These are phyloP conservation scores for Tachysurus fulvidraco DNA, from an alignment of 2,113 vertebrate genomes.

Conservation along the genomic window DNA sequence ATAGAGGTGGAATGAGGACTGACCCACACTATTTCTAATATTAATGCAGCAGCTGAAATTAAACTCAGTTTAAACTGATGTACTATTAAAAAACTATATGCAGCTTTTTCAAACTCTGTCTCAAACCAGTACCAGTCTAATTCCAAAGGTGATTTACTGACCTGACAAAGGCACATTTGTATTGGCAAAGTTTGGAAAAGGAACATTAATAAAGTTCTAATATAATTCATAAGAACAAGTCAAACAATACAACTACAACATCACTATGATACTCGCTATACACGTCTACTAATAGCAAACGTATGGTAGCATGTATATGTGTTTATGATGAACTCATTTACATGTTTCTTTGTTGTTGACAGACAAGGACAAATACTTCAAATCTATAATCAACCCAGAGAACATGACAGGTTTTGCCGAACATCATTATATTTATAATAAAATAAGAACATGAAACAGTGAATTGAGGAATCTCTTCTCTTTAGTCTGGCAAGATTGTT, in stretches of 20 bases:
- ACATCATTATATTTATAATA: too few species aligned
- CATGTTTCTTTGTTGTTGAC: background rate
- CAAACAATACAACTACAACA: background rate
- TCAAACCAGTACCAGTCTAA: background rate
- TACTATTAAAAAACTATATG: background rate
- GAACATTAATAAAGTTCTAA: background rate
- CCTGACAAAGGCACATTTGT: background rate
- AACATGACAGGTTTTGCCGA: background rate
- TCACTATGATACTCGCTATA: background rate
- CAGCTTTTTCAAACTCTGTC: background rate
- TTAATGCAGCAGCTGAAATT: conserved; percentile 24
- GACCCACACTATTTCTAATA: conserved; percentile 14
- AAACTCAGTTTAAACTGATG: background rate
- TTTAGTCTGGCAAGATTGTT: background rate
- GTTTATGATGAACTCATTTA: background rate
- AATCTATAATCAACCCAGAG: background rate
- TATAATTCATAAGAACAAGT: background rate
- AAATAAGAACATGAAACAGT: too few species aligned
- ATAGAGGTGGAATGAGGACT: conserved; percentile 30
- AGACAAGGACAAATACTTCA: background rate
- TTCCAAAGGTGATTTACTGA: background rate
- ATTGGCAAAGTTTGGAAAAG: background rate
- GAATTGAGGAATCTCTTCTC: background rate
- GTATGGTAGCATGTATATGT: background rate
- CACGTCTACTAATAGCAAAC: background rate